Evolutionary conservation across 2,888 invertebrate genomes (phyloP).

Genomic region (Tribolium freemani): DNA sequence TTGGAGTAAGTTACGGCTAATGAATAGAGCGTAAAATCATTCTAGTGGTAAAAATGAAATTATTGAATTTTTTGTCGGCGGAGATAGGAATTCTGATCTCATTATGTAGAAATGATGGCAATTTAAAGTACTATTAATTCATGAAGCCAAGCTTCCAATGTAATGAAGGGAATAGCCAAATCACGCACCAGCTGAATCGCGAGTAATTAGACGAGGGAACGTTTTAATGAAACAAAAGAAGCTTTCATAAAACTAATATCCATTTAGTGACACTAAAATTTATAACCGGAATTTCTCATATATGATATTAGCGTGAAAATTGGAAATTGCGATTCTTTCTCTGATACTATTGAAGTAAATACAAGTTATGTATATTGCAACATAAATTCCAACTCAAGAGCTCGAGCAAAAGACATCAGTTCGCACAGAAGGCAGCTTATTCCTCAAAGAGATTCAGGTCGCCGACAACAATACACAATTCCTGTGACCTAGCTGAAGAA

Average conservation of each 20-base stretch:
- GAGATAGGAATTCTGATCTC: conserved; percentile 27
- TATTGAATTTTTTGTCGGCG: conserved; percentile 22
- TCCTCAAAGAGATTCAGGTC: conserved; percentile 60
- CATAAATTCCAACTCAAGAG: conserved; percentile 60
- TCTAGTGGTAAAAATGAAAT: conserved; percentile 8
- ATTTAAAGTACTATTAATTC: conserved; percentile 53
- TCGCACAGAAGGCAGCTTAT: conserved; percentile 49
- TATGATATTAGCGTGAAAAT: conserved; percentile 5
- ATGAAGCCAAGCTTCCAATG: conserved; percentile 44
- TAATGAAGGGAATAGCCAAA: conserved; percentile 46
- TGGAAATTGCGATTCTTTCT: conserved; percentile 19
- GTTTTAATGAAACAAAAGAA: conserved; percentile 42
- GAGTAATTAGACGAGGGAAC: conserved; percentile 41
- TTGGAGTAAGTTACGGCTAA: neutral
- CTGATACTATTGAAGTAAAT: conserved; percentile 57
- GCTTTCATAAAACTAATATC: conserved; percentile 18
- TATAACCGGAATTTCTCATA: conserved; percentile 31
- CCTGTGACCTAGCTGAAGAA: conserved; percentile 53
- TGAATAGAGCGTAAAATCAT: conserved; percentile 4
- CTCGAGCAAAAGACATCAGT: conserved; percentile 55
- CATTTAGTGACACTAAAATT: conserved; percentile 11
- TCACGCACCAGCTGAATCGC: conserved; percentile 46
- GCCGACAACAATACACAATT: conserved; percentile 63
- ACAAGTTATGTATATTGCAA: conserved; percentile 62
- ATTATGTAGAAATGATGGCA: conserved; percentile 47